These are phyloP conservation scores for Hymenopus coronatus DNA, from an alignment of 2,888 invertebrate species.

Conservation along the genomic window DNA sequence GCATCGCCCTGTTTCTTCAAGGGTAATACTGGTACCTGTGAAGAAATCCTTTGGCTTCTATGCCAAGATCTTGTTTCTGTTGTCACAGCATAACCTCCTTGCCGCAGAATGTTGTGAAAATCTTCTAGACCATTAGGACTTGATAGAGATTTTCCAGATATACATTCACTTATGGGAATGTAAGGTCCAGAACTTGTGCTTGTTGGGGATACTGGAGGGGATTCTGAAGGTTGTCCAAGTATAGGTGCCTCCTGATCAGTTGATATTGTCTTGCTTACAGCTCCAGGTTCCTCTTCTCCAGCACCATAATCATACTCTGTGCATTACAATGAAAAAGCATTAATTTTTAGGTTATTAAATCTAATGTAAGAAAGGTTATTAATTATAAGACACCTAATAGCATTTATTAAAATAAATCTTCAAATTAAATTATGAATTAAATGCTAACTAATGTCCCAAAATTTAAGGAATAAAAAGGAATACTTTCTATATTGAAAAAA, in stretches of 20 bases:
- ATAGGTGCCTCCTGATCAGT: not conserved
- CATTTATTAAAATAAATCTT: too few relatives aligned
- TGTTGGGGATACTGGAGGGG: conserved; percentile 62
- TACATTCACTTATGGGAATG: conserved; percentile 90
- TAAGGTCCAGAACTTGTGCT: conserved; percentile 73
- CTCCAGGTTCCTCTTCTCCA: conserved; percentile 22
- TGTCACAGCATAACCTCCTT: conserved; percentile 22
- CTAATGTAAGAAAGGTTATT: not conserved
- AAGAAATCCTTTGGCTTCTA: not conserved
- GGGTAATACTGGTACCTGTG: not conserved
- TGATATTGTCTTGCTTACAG: not conserved
- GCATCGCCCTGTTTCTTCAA: not conserved
- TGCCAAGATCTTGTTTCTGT: conserved; percentile 1
- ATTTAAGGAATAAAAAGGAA: too few relatives aligned
- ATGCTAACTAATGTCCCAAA: too few relatives aligned
- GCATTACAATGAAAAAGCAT: not conserved
- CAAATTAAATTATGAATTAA: too few relatives aligned
- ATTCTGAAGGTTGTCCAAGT: conserved; percentile 51
- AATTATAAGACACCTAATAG: too few relatives aligned
- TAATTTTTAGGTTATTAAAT: not conserved
- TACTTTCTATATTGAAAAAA: too few relatives aligned
- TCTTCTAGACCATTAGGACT: conserved; percentile 36
- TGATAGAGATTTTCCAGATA: conserved; percentile 62
- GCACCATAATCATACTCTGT: conserved; percentile 31
- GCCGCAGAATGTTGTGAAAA: conserved; percentile 29